phyloP scores from a whole-genome alignment of 2,113 vertebrate species.

The Sigmodon hispidus region DNA sequence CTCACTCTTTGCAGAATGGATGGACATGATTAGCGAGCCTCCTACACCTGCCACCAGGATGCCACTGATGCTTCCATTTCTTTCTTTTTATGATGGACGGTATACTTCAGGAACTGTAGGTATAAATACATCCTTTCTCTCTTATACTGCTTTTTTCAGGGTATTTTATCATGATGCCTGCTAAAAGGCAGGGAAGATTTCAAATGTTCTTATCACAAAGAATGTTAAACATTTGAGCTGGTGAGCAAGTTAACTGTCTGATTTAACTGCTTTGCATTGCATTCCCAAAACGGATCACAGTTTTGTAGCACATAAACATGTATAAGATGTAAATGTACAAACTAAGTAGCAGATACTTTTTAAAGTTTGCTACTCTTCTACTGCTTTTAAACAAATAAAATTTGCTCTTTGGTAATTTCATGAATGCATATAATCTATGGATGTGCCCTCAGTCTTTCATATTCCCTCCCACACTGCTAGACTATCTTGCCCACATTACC shows the following conservation, averaged over 20 bases:
- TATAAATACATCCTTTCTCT: not conserved
- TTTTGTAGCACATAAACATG: not conserved
- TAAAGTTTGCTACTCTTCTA: not conserved
- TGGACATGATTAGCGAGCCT: not conserved
- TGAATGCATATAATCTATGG: not conserved
- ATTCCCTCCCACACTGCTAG: not conserved
- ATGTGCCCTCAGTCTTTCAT: too few species aligned
- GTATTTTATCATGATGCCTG: not conserved
- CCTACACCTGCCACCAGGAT: not conserved
- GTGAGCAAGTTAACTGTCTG: not conserved
- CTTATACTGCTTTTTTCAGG: not conserved
- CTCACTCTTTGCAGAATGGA: not conserved
- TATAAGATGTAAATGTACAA: not conserved
- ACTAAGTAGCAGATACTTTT: conserved; percentile 11
- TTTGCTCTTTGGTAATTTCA: not conserved
- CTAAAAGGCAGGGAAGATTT: not conserved
- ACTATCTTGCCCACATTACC: not conserved
- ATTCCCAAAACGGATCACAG: not conserved
- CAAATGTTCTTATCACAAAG: not conserved
- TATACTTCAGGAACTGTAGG: not conserved
- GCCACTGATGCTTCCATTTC: not conserved
- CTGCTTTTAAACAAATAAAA: not conserved
- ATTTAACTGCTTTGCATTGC: not conserved
- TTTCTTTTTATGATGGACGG: not conserved
- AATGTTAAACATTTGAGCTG: not conserved